Conservation (phyloP, 2,888 invertebrate species). For the Hirtodrosophila confusa region DNA sequence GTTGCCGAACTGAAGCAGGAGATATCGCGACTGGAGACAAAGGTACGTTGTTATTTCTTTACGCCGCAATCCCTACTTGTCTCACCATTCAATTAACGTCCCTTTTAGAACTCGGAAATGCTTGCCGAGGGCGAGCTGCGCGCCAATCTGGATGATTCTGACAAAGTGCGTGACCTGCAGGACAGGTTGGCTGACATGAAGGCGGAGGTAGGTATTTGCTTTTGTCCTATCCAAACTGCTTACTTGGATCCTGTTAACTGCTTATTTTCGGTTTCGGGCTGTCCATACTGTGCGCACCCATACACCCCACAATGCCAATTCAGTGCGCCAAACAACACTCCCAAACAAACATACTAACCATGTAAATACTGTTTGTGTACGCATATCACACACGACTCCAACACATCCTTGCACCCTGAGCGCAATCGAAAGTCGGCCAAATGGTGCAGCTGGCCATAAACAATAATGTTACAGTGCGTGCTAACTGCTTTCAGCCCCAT, state of each 20-base stretch:
- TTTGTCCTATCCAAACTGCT: too few relatives aligned
- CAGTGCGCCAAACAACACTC: slow-evolving; percentile 8
- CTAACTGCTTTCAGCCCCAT: slow-evolving; percentile 21
- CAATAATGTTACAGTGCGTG: slow-evolving; percentile 7
- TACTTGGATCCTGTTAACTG: slow-evolving; percentile 28
- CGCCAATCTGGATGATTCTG: slow-evolving; percentile 93
- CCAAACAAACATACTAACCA: slow-evolving; percentile 12
- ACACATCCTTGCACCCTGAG: slow-evolving; percentile 23
- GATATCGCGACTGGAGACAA: slow-evolving; percentile 96
- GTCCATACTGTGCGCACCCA: slow-evolving; percentile 25
- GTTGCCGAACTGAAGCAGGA: slow-evolving; percentile 97
- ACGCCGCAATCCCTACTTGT: neutral
- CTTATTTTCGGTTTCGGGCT: slow-evolving; percentile 40
- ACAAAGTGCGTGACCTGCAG: slow-evolving; percentile 94
- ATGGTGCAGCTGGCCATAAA: slow-evolving; percentile 6
- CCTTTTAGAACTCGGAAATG: slow-evolving; percentile 94
- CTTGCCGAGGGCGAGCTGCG: slow-evolving; percentile 95
- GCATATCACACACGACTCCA: slow-evolving; percentile 7
- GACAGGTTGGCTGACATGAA: slow-evolving; percentile 96
- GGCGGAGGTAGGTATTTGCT: slow-evolving; percentile 90
- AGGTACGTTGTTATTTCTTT: slow-evolving; percentile 87
- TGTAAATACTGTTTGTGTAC: slow-evolving; percentile 20
- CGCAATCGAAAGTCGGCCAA: slow-evolving; percentile 11
- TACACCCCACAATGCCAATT: slow-evolving; percentile 7
- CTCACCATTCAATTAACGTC: too few relatives aligned